Evolutionary conservation across 2,797 vertebrate species (phyloP).

Genomic region (Oryzias sinensis): DNA sequence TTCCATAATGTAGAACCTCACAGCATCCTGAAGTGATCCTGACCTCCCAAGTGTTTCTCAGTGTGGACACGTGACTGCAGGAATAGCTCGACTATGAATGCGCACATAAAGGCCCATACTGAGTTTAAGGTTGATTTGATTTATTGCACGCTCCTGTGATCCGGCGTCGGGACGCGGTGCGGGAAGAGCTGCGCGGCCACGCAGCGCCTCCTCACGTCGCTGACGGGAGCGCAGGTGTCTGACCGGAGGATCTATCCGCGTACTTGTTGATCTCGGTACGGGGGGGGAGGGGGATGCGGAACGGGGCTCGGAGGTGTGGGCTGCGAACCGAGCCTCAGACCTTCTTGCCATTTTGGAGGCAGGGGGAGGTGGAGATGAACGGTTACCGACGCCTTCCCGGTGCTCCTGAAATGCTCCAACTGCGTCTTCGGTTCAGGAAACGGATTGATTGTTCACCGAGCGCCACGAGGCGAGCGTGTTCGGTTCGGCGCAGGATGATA

Average conservation of each 20-base stretch:
- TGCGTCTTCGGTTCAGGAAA: conserved; percentile 45
- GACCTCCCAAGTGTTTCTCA: too few species aligned
- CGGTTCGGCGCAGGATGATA: conserved; percentile 49
- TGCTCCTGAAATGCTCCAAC: conserved; percentile 45
- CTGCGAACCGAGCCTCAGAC: conserved; percentile 39
- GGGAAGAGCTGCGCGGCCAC: conserved; percentile 61
- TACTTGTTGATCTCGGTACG: conserved; percentile 79
- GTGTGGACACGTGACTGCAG: too few species aligned
- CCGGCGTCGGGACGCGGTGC: conserved; percentile 28
- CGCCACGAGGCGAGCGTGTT: conserved; percentile 51
- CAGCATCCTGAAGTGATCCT: too few species aligned
- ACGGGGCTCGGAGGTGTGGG: conserved; percentile 26
- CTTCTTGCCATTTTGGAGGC: conserved; percentile 66
- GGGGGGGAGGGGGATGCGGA: conserved; percentile 35
- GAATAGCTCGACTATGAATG: too few species aligned
- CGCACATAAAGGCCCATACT: too few species aligned
- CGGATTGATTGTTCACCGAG: conserved; percentile 58
- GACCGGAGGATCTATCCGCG: conserved; percentile 42
- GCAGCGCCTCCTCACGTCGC: conserved; percentile 61
- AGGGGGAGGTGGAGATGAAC: conserved; percentile 62
- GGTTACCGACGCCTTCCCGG: conserved; percentile 61
- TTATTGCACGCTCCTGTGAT: background rate
- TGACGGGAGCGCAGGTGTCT: conserved; percentile 65
- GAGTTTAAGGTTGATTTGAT: too few species aligned
- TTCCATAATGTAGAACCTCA: too few species aligned